Conservation (phyloP, 2,113 vertebrate genomes). For the Alaudala cheleensis region DNA sequence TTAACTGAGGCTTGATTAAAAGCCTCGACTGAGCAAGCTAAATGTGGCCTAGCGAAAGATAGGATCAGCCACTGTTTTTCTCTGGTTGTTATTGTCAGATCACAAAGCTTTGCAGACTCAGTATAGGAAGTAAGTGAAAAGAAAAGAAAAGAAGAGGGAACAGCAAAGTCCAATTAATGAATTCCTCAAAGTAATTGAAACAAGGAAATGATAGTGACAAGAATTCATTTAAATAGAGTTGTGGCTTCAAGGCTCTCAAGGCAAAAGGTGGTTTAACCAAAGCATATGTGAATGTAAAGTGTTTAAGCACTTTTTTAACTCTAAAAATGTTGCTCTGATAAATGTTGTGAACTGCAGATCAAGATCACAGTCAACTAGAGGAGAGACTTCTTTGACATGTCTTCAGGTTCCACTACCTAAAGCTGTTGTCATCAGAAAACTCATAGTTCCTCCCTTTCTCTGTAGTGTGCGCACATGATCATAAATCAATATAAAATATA, state of each 20-base stretch:
- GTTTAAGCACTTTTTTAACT: slow-evolving; percentile 21
- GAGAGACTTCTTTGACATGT: not conserved
- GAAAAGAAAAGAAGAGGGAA: not conserved
- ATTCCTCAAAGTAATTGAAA: slow-evolving; percentile 49
- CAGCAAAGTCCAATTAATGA: not conserved
- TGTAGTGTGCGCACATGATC: not conserved
- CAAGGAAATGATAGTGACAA: slow-evolving; percentile 42
- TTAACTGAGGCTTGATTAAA: not conserved
- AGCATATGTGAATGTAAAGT: slow-evolving; percentile 37
- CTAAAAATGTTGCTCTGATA: slow-evolving; percentile 44
- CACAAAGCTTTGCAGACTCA: not conserved
- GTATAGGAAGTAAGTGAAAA: not conserved
- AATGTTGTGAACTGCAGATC: slow-evolving; percentile 46
- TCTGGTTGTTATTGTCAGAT: slow-evolving; percentile 8
- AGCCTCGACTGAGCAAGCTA: not conserved
- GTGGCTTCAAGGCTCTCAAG: not conserved
- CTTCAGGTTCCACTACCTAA: not conserved
- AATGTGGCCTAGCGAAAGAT: not conserved
- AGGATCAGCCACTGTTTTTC: not conserved
- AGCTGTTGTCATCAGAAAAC: not conserved
- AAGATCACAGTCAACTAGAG: slow-evolving; percentile 11
- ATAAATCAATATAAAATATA: not conserved
- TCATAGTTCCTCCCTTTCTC: not conserved
- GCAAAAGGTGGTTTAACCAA: slow-evolving; percentile 45
- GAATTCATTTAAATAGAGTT: slow-evolving; percentile 21